A percentile compares a stretch with the other conserved stretches of the same genome.
phyloP scores from a whole-genome alignment of 37 sponge, comb jelly and placozoan genomes.

The Diacarnus erythraeanus region DNA sequence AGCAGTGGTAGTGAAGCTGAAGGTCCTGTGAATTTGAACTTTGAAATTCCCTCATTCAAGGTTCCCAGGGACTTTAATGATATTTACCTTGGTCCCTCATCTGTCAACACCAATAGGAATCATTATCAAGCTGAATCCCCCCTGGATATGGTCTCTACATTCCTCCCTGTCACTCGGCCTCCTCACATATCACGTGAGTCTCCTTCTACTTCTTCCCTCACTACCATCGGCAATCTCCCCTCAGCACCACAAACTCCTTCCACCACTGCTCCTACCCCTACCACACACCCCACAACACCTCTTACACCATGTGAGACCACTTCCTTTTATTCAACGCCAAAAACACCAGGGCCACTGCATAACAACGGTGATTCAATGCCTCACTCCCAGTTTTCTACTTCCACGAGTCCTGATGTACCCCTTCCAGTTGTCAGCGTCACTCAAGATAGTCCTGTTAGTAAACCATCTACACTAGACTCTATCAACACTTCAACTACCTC shows the following conservation, averaged over 20 bases:
- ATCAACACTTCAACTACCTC: not conserved
- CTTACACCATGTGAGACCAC: not conserved
- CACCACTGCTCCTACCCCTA: not conserved
- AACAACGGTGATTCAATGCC: not conserved
- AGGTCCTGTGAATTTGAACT: not conserved
- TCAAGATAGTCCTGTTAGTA: not conserved
- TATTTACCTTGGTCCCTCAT: not conserved
- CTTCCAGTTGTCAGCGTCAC: not conserved
- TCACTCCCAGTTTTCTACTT: not conserved
- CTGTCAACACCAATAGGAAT: not conserved
- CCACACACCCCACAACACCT: not conserved
- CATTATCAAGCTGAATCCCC: not conserved
- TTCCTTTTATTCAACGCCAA: not conserved
- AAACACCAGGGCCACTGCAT: not conserved
- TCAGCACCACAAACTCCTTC: not conserved
- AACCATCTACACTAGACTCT: slow-evolving; percentile 1
- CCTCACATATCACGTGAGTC: not conserved
- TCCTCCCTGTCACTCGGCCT: not conserved
- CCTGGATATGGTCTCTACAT: not conserved
- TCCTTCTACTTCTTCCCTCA: not conserved
- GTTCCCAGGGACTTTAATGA: not conserved
- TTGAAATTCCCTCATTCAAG: not conserved
- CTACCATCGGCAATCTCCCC: not conserved
- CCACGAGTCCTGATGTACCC: not conserved
- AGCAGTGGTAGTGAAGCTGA: not conserved